phyloP scores from a whole-genome alignment of 2,113 vertebrate species.

The Anguilla japonica region DNA sequence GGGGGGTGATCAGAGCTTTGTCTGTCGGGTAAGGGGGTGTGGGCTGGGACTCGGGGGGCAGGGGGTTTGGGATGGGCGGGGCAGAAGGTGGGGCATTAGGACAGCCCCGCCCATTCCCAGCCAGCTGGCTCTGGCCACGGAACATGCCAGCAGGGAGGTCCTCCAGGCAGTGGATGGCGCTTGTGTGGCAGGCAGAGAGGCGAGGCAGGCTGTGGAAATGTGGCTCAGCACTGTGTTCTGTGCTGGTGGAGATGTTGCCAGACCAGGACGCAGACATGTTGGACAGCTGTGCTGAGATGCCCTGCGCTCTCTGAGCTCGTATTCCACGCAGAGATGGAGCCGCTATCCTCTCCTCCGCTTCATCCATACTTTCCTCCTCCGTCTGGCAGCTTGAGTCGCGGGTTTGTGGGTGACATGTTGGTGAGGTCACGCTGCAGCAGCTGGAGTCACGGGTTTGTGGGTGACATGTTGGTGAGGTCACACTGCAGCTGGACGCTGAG shows the following conservation, averaged over 20 bases:
- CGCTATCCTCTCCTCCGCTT: slow-evolving; percentile 66
- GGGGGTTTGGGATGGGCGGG: slow-evolving; percentile 40
- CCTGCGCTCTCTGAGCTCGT: slow-evolving; percentile 83
- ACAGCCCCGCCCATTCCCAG: too few relatives aligned
- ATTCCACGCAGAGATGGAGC: slow-evolving; percentile 78
- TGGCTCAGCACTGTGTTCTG: slow-evolving; percentile 63
- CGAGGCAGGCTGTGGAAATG: slow-evolving; percentile 80
- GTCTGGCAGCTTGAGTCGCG: slow-evolving; percentile 82
- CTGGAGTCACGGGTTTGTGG: too few relatives aligned
- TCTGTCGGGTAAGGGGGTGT: slow-evolving; percentile 44
- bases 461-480: too few relatives aligned
- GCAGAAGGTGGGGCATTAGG: slow-evolving; percentile 41
- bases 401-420: slow-evolving; percentile 61
- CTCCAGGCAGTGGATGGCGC: slow-evolving; percentile 58
- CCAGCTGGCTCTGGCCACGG: slow-evolving; percentile 53
- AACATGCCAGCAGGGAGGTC: slow-evolving; percentile 54
- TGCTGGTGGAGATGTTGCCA: slow-evolving; percentile 77
- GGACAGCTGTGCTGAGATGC: slow-evolving; percentile 86
- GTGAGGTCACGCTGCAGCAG: slow-evolving; percentile 58
- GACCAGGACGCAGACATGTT: slow-evolving; percentile 76
- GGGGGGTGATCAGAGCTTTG: slow-evolving; percentile 42
- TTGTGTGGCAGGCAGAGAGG: slow-evolving; percentile 57
- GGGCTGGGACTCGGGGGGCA: slow-evolving; percentile 29
- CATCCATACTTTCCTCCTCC: slow-evolving; percentile 1
- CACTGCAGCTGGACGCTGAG: slow-evolving; percentile 64